phyloP scores from a whole-genome alignment of 2,113 vertebrate species.

The Pygoscelis adeliae region DNA sequence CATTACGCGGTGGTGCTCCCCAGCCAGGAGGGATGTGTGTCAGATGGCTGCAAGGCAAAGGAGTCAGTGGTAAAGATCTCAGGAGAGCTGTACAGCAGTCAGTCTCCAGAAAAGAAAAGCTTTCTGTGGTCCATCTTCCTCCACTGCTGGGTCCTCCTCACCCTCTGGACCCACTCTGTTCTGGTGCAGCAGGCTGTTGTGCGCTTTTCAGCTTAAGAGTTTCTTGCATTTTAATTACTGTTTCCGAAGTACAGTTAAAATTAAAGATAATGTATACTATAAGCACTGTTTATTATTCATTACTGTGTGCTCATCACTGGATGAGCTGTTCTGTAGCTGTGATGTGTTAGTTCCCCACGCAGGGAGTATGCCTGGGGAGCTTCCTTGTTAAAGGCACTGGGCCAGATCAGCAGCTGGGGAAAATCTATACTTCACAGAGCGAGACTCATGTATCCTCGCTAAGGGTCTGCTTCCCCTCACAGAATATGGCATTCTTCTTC shows the following conservation, averaged over 20 bases:
- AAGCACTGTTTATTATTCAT: not conserved
- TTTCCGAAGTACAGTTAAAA: not conserved
- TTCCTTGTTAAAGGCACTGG: not conserved
- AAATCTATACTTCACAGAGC: not conserved
- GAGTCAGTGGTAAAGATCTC: not conserved
- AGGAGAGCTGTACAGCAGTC: not conserved
- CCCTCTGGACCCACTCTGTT: not conserved
- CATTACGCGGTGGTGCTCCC: not conserved
- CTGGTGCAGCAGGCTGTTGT: not conserved
- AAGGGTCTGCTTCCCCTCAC: not conserved
- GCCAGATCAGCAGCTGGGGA: not conserved
- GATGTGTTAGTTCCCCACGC: not conserved
- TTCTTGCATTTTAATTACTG: not conserved
- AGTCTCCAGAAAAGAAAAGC: not conserved
- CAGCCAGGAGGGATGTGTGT: not conserved
- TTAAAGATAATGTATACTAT: not conserved
- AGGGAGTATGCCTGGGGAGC: not conserved
- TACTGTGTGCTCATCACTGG: not conserved
- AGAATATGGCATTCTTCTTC: not conserved
- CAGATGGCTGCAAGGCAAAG: not conserved
- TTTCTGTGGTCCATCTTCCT: not conserved
- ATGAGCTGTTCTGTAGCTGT: not conserved
- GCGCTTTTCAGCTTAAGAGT: not conserved
- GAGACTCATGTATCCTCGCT: not conserved
- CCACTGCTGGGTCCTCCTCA: not conserved